phyloP scores from a whole-genome alignment of 2,113 vertebrate species.

The Hoplias malabaricus region DNA sequence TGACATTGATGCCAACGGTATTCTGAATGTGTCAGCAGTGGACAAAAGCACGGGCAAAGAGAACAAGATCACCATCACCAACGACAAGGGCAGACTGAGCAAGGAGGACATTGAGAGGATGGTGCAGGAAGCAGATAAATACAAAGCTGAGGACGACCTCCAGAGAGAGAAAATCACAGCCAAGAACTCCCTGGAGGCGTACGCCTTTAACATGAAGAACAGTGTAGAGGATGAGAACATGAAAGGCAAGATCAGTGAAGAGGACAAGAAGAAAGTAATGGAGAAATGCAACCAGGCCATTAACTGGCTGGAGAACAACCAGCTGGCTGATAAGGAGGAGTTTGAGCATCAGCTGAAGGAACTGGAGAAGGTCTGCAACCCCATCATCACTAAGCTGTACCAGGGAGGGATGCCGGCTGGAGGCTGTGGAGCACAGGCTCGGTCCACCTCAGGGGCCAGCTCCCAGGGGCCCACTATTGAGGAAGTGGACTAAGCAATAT shows the following conservation, averaged over 20 bases:
- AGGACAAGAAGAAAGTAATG: slow-evolving; percentile 28
- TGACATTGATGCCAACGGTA: slow-evolving; percentile 27
- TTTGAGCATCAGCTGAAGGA: slow-evolving; percentile 30
- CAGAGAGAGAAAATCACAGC: slow-evolving; percentile 25
- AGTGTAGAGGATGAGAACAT: slow-evolving; percentile 24
- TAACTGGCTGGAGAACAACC: slow-evolving; percentile 38
- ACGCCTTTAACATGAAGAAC: slow-evolving; percentile 29
- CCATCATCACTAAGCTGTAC: slow-evolving; percentile 38
- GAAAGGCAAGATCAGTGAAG: slow-evolving; percentile 33
- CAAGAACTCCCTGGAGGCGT: slow-evolving; percentile 26
- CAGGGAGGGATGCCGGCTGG: slow-evolving; percentile 32
- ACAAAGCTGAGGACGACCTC: slow-evolving; percentile 29
- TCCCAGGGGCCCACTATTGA: slow-evolving; percentile 24
- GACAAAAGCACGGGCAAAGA: slow-evolving; percentile 37
- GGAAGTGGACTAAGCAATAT: slow-evolving; percentile 18
- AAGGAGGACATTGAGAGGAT: slow-evolving; percentile 33
- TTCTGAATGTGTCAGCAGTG: slow-evolving; percentile 34
- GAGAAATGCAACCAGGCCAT: slow-evolving; percentile 35
- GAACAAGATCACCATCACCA: slow-evolving; percentile 48
- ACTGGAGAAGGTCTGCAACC: slow-evolving; percentile 35
- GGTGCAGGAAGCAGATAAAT: slow-evolving; percentile 32
- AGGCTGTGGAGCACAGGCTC: slow-evolving; percentile 35
- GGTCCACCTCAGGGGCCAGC: slow-evolving; percentile 5
- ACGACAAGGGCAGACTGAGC: slow-evolving; percentile 43
- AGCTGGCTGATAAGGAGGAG: slow-evolving; percentile 34